phyloP scores from a whole-genome alignment of 2,888 invertebrate genomes.

The Venusia cambrica region DNA sequence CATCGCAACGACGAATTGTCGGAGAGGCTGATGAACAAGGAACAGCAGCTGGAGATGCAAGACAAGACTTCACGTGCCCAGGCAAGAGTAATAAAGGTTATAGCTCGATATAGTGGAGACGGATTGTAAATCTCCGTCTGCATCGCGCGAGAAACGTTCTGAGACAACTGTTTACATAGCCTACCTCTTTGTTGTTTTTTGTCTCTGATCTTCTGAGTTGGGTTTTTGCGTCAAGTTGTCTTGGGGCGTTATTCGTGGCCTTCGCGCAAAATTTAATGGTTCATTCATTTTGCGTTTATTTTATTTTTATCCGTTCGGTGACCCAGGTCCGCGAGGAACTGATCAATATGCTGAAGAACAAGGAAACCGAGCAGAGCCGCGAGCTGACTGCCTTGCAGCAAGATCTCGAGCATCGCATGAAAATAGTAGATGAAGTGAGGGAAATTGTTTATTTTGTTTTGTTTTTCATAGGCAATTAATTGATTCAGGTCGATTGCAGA shows the following conservation, averaged over 20 bases:
- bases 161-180: too few species aligned
- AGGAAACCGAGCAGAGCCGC: conserved; percentile 76
- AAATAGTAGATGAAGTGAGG: conserved; percentile 74
- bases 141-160: conserved; percentile 3
- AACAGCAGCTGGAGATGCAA: conserved; percentile 81
- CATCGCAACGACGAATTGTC: conserved; percentile 72
- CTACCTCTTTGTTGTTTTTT: too few species aligned
- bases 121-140: conserved; percentile 1
- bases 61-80: conserved; percentile 82
- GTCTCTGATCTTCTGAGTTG: too few species aligned
- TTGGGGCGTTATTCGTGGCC: conserved; percentile 3
- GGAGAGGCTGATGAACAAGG: conserved; percentile 74
- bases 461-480: not conserved
- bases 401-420: conserved; percentile 71
- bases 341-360: conserved; percentile 80
- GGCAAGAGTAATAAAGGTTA: conserved; percentile 82
- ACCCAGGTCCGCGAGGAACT: conserved; percentile 81
- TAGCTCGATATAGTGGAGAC: conserved; percentile 26
- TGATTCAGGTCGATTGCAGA: too few species aligned
- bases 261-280: conserved; percentile 1
- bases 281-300: conserved; percentile 14
- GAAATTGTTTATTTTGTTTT: too few species aligned
- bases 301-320: conserved; percentile 23
- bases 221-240: not conserved
- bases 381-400: conserved; percentile 63